These are phyloP conservation scores for Parotocinclus haroldoi DNA, from an alignment of 2,797 vertebrate species.

Conservation along the genomic window DNA sequence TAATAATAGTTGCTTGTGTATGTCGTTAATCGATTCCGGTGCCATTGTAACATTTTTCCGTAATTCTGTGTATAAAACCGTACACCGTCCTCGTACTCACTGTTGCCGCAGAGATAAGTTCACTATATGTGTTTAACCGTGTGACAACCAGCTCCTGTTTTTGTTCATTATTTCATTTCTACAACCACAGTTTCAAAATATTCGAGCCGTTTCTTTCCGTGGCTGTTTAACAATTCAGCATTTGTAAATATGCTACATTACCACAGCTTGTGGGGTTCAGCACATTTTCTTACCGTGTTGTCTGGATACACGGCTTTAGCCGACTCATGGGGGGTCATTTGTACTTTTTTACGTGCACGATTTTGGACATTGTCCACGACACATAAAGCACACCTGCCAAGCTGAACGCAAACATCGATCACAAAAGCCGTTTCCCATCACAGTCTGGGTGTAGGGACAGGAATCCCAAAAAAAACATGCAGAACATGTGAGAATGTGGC, in stretches of 20 bases:
- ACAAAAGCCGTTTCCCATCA: constrained; percentile 14
- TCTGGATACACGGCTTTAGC: constrained; percentile 59
- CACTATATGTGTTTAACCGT: too few relatives aligned
- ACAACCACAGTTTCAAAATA: not conserved
- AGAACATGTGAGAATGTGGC: too few relatives aligned
- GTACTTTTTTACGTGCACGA: constrained; percentile 29
- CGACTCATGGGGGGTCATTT: constrained; percentile 32
- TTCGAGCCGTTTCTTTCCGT: not conserved
- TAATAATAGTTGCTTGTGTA: too few relatives aligned
- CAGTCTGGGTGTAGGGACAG: constrained; percentile 19
- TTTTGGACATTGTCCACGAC: constrained; percentile 49
- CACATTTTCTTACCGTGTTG: constrained; percentile 57
- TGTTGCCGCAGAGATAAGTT: too few relatives aligned
- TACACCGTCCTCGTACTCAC: too few relatives aligned
- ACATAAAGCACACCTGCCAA: constrained; percentile 48
- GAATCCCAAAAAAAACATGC: constrained; percentile 6
- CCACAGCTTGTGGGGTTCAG: not conserved
- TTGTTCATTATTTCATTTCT: too few relatives aligned
- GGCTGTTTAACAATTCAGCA: constrained; percentile 12
- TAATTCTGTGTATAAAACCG: too few relatives aligned
- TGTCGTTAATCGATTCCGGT: too few relatives aligned
- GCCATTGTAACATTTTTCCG: too few relatives aligned
- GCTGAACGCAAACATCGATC: constrained; percentile 39
- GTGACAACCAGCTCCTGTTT: too few relatives aligned
- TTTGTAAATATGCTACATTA: constrained; percentile 11